phyloP scores from a whole-genome alignment of 37 sponge, comb jelly and placozoan species.

The Eunapius fragilis region DNA sequence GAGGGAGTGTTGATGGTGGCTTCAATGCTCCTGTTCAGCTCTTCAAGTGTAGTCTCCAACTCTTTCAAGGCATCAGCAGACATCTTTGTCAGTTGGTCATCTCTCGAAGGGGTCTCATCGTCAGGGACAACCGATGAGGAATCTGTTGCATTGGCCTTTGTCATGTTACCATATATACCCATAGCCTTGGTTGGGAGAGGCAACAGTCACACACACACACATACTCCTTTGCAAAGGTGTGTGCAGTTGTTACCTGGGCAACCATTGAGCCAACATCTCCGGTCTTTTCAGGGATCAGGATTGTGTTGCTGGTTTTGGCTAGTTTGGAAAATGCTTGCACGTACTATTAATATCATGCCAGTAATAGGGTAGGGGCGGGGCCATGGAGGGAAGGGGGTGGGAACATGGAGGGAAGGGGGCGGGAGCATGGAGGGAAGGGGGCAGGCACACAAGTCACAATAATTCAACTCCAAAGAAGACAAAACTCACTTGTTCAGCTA shows the following conservation, averaged over 20 bases:
- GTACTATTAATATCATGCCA: slow-evolving; percentile 87
- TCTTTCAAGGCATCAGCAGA: slow-evolving; percentile 1
- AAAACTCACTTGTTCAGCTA: slow-evolving; percentile 71
- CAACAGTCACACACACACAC: too few relatives aligned
- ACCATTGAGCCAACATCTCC: slow-evolving; percentile 95
- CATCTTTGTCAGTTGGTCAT: not conserved
- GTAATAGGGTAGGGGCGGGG: too few relatives aligned
- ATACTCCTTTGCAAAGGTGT: not conserved
- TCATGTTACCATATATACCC: slow-evolving; percentile 81
- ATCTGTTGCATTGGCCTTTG: not conserved
- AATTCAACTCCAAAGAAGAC: not conserved
- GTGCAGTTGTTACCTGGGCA: slow-evolving; percentile 72
- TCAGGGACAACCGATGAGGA: not conserved
- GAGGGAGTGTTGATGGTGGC: not conserved
- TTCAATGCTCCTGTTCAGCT: slow-evolving; percentile 38
- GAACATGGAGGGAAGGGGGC: too few relatives aligned
- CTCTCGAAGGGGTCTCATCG: too few relatives aligned
- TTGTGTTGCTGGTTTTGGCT: slow-evolving; percentile 89
- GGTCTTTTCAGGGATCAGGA: slow-evolving; percentile 90
- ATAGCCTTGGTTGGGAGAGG: slow-evolving; percentile 69
- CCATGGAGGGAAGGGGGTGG: too few relatives aligned
- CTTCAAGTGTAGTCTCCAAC: slow-evolving; percentile 8
- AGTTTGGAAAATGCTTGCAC: slow-evolving; percentile 91
- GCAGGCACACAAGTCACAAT: not conserved
- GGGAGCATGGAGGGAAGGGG: too few relatives aligned